Evolutionary conservation across 1,140 invertebrate genomes (phyloP).

Genomic region (Apis florea): DNA sequence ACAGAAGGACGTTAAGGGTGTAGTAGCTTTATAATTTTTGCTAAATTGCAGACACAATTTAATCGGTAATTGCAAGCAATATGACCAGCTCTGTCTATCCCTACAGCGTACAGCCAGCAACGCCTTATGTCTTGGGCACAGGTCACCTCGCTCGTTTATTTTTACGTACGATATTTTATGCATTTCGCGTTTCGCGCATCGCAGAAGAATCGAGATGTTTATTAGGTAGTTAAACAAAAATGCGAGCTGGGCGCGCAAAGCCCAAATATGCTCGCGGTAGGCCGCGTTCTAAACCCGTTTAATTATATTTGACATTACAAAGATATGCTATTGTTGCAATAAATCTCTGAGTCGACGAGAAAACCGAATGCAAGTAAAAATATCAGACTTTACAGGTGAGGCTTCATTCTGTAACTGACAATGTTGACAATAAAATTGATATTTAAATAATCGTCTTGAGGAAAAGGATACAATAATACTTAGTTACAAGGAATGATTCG

Average conservation of each 20-base stretch:
- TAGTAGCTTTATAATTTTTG: slow-evolving; percentile 54
- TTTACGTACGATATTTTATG: slow-evolving; percentile 74
- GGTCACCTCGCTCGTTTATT: slow-evolving; percentile 76
- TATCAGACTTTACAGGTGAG: slow-evolving; percentile 77
- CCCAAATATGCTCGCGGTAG: slow-evolving; percentile 75
- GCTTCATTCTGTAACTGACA: slow-evolving; percentile 74
- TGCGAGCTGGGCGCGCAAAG: slow-evolving; percentile 80
- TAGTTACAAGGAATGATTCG: slow-evolving; percentile 23
- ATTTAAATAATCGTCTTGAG: slow-evolving; percentile 33
- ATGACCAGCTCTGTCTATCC: slow-evolving; percentile 79
- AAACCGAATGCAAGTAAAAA: slow-evolving; percentile 74
- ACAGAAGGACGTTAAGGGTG: slow-evolving; percentile 24
- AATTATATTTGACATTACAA: slow-evolving; percentile 52
- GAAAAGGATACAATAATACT: slow-evolving; percentile 19
- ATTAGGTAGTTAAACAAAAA: slow-evolving; percentile 62
- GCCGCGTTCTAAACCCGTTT: slow-evolving; percentile 79
- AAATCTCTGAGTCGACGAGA: slow-evolving; percentile 70
- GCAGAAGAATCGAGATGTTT: slow-evolving; percentile 68
- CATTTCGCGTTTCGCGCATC: slow-evolving; percentile 75
- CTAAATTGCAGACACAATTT: slow-evolving; percentile 62
- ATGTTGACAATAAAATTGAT: slow-evolving; percentile 69
- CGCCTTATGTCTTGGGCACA: slow-evolving; percentile 75
- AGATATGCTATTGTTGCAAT: slow-evolving; percentile 51
- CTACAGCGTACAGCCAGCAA: slow-evolving; percentile 79
- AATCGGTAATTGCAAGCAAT: slow-evolving; percentile 70